These are phyloP conservation scores for Apaloderma vittatum DNA, from an alignment of 2,113 vertebrate species.

Conservation along the genomic window DNA sequence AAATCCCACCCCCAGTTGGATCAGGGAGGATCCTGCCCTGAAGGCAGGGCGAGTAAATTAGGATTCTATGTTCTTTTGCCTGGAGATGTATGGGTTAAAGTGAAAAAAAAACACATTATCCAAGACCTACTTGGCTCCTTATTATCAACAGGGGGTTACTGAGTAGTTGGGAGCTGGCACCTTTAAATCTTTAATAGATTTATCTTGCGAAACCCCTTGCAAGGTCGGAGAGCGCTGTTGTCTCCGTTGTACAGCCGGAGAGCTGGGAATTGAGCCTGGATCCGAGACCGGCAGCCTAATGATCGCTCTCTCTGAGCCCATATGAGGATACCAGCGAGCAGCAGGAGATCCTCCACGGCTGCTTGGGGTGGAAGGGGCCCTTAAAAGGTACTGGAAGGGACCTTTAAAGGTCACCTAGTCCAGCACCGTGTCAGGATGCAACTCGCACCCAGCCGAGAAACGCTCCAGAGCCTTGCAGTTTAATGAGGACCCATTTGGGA, in stretches of 20 bases:
- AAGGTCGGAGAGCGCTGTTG: background rate
- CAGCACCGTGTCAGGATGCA: background rate
- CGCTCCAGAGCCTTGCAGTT: background rate
- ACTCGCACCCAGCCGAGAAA: background rate
- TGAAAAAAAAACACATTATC: background rate
- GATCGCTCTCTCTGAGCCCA: background rate
- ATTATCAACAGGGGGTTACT: background rate
- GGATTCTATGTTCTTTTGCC: background rate
- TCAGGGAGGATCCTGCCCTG: background rate
- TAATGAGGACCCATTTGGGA: background rate
- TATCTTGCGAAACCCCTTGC: slow-evolving; percentile 9
- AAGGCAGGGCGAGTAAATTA: background rate
- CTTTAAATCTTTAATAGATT: slow-evolving; percentile 59
- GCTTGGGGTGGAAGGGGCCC: background rate
- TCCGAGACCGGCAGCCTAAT: background rate
- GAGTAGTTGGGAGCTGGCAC: background rate
- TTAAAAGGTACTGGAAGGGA: no score
- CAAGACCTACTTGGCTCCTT: fast-evolving
- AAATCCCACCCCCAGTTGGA: background rate
- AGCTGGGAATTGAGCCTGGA: slow-evolving; percentile 30
- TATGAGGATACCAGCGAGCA: background rate
- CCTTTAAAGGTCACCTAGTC: background rate
- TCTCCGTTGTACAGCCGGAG: background rate
- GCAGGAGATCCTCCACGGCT: background rate
- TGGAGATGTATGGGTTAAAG: background rate